Conservation (phyloP, 2,113 vertebrate genomes). For the Sclerurus mexicanus region DNA sequence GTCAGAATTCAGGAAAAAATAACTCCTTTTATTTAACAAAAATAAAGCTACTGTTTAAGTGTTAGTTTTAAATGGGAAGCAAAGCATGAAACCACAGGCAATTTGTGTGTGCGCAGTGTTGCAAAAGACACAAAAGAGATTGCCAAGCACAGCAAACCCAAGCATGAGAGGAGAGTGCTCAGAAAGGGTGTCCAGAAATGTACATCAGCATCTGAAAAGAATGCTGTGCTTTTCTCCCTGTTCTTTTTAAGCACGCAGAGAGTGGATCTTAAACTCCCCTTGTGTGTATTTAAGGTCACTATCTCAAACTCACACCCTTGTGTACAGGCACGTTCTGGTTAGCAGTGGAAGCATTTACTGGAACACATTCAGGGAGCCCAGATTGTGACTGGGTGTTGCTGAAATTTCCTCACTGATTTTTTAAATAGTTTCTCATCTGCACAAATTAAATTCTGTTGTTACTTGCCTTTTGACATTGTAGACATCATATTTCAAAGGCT, state of each 20-base stretch:
- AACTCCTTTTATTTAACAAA: slow-evolving; percentile 30
- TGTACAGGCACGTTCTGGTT: not conserved
- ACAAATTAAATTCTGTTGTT: slow-evolving; percentile 14
- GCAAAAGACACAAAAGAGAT: slow-evolving; percentile 30
- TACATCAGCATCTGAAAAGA: not conserved
- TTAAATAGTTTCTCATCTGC: slow-evolving; percentile 15
- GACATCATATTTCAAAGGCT: slow-evolving; percentile 33
- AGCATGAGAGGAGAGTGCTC: not conserved
- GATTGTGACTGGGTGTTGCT: not conserved
- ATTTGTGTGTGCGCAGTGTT: not conserved
- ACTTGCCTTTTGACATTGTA: slow-evolving; percentile 19
- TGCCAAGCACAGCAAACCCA: slow-evolving; percentile 2
- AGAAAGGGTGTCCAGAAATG: not conserved
- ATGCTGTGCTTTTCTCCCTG: not conserved
- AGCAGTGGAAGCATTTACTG: not conserved
- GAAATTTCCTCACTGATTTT: slow-evolving; percentile 7
- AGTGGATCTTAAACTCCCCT: not conserved
- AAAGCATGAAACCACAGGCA: slow-evolving; percentile 50
- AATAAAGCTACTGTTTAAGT: slow-evolving; percentile 54
- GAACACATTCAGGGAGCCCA: not conserved
- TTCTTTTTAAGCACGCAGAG: not conserved
- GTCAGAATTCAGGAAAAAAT: not conserved
- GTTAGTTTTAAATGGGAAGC: slow-evolving; percentile 56
- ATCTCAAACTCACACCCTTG: not conserved
- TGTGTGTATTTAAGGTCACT: not conserved